phyloP scores from a whole-genome alignment of 2,113 vertebrate genomes.

The Ptyas mucosa region DNA sequence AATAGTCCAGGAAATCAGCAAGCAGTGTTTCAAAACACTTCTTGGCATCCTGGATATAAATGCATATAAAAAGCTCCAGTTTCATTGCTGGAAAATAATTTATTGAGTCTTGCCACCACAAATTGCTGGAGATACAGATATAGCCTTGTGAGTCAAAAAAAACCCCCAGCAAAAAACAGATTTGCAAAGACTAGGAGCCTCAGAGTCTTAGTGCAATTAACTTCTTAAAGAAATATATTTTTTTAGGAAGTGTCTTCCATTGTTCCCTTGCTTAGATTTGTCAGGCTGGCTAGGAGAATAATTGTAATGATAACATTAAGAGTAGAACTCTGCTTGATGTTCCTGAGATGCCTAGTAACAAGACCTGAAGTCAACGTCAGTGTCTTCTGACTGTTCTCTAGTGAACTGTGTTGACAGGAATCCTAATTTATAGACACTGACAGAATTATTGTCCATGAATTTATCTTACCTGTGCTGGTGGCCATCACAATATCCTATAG shows the following conservation, averaged over 20 bases:
- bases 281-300: neutral
- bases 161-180: neutral
- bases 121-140: constrained; percentile 54
- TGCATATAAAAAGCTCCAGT: constrained; percentile 49
- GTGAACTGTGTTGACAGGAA: neutral
- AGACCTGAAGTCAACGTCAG: neutral
- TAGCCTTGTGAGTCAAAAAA: neutral
- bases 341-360: neutral
- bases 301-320: neutral
- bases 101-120: constrained; percentile 31
- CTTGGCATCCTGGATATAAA: constrained; percentile 32
- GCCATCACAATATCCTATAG: neutral
- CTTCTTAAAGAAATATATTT: neutral
- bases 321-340: neutral
- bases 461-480: neutral
- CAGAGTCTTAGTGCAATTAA: neutral
- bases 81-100: constrained; percentile 53
- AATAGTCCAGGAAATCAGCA: constrained; percentile 41
- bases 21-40: constrained; percentile 39
- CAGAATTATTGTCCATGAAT: neutral
- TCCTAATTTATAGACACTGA: neutral
- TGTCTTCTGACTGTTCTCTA: neutral
- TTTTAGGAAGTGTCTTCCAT: neutral
- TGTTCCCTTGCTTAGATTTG: neutral
- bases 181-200: neutral